Conservation (phyloP, 2,113 vertebrate species). For the Lates calcarifer region DNA sequence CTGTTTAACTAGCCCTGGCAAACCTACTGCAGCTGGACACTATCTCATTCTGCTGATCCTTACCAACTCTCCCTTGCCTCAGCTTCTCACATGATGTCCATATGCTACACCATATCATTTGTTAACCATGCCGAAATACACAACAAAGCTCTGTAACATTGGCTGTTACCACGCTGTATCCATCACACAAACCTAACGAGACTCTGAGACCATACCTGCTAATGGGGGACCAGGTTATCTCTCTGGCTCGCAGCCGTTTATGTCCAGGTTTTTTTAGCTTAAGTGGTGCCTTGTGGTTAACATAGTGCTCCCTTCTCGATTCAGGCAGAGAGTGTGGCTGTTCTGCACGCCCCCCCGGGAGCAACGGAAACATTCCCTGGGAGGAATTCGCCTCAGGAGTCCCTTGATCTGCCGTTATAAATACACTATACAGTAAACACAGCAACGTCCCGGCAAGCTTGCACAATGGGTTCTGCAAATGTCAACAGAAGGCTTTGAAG, state of each 20-base stretch:
- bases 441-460: slow-evolving; percentile 36
- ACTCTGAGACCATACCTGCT: slow-evolving; percentile 60
- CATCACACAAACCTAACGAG: background rate
- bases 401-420: slow-evolving; percentile 74
- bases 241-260: slow-evolving; percentile 40
- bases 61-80: background rate
- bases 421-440: slow-evolving; percentile 73
- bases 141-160: background rate
- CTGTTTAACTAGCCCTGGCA: slow-evolving; percentile 23
- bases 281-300: slow-evolving; percentile 40
- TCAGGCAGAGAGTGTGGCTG: slow-evolving; percentile 47
- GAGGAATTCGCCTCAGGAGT: slow-evolving; percentile 66
- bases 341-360: slow-evolving; percentile 62
- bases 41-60: background rate
- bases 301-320: slow-evolving; percentile 56
- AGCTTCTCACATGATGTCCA: slow-evolving; percentile 4
- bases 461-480: slow-evolving; percentile 46
- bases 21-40: background rate
- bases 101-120: background rate
- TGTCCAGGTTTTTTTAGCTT: slow-evolving; percentile 44
- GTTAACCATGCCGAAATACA: slow-evolving; percentile 10
- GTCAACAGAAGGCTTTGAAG: slow-evolving; percentile 46
- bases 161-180: background rate
- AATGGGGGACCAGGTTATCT: slow-evolving; percentile 49
- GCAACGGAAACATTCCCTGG: slow-evolving; percentile 67